A percentile compares a stretch with the other conserved stretches of the same genome.
These are phyloP conservation scores for Rhinolophus sinicus DNA, from an alignment of 2,113 vertebrate species.

Conservation along the genomic window DNA sequence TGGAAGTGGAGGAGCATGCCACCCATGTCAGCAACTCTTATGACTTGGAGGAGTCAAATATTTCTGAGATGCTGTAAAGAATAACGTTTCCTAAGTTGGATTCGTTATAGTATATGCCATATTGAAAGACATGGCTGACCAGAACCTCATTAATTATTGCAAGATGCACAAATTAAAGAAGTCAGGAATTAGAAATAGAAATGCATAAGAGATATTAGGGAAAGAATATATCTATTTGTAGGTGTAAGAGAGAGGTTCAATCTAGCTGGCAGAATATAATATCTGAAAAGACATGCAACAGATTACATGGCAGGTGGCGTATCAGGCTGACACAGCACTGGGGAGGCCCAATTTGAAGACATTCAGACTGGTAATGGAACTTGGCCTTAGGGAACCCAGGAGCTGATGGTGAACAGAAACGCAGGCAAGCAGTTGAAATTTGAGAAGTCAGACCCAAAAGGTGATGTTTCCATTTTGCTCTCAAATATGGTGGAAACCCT, in stretches of 20 bases:
- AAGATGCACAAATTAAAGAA: not conserved
- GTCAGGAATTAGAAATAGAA: not conserved
- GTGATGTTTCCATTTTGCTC: not conserved
- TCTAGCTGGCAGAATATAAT: not conserved
- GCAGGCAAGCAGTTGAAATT: not conserved
- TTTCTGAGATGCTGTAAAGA: not conserved
- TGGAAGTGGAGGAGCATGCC: not conserved
- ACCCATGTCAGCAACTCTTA: not conserved
- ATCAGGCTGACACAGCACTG: not conserved
- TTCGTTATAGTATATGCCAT: not conserved
- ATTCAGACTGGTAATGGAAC: not conserved
- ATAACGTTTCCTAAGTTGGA: not conserved
- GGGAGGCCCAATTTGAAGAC: not conserved
- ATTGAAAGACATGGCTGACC: not conserved
- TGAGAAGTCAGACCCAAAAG: not conserved
- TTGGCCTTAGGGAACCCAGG: not conserved
- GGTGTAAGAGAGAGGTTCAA: not conserved
- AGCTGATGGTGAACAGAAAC: conserved; percentile 7
- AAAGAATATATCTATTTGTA: not conserved
- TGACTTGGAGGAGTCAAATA: not conserved
- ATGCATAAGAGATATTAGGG: not conserved
- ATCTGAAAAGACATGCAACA: not conserved
- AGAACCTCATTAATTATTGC: not conserved
- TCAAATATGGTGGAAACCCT: not conserved
- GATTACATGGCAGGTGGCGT: not conserved